Conservation (phyloP, 1,140 invertebrate species). For the Littorina saxatilis region DNA sequence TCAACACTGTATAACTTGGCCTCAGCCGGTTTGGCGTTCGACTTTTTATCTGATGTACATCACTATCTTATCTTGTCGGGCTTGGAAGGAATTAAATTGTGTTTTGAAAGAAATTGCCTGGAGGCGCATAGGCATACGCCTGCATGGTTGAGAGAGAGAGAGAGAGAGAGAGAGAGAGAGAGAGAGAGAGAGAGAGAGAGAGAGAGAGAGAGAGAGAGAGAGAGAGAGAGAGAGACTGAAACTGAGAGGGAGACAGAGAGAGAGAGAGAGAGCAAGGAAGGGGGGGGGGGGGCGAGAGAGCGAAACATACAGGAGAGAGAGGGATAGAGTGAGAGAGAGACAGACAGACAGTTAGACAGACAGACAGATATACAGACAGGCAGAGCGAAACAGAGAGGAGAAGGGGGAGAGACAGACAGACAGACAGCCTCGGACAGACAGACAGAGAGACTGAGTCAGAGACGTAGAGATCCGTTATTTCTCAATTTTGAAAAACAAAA, state of each 20-base stretch:
- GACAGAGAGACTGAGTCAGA: background rate
- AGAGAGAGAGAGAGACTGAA: background rate
- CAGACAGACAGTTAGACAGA: slow-evolving; percentile 10
- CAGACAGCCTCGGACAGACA: slow-evolving; percentile 12
- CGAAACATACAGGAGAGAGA: background rate
- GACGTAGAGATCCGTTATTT: background rate
- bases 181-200: background rate
- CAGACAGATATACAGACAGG: background rate
- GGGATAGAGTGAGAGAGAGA: slow-evolving; percentile 11
- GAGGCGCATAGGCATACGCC: no score
- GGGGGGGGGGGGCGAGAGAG: background rate
- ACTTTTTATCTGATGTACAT: no score
- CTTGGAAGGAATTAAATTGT: no score
- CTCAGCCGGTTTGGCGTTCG: no score
- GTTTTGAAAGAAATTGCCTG: no score
- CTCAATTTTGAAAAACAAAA: background rate
- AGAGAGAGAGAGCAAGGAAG: background rate
- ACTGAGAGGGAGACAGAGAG: background rate
- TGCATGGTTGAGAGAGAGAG: slow-evolving; percentile 1
- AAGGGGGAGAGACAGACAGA: slow-evolving; percentile 18
- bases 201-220: slow-evolving; percentile 18
- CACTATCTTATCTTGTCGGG: no score
- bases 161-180: slow-evolving; percentile 2
- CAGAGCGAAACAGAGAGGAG: background rate
- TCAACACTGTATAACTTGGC: no score